A percentile compares a stretch with the other conserved stretches of the same genome.
Conservation (phyloP, 1,140 invertebrate genomes). For the Drosophila novamexicana region DNA sequence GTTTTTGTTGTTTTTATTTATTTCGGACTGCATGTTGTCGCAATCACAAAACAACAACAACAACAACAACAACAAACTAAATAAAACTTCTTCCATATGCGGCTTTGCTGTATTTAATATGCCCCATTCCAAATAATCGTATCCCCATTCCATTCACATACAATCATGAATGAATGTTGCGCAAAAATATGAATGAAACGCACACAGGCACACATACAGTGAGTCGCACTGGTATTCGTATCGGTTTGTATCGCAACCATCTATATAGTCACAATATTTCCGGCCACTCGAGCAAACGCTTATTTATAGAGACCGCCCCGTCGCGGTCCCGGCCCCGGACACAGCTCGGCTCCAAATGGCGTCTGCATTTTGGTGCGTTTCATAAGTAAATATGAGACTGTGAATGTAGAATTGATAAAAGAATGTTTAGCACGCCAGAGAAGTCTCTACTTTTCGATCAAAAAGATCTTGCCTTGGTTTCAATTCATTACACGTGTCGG, state of each 20-base stretch:
- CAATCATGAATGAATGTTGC: constrained; percentile 65
- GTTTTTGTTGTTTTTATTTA: constrained; percentile 8
- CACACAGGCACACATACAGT: constrained; percentile 11
- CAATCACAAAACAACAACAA: constrained; percentile 50
- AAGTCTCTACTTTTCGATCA: too few relatives aligned
- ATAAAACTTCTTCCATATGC: constrained; percentile 45
- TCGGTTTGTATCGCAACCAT: constrained; percentile 25
- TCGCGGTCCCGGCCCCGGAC: background rate
- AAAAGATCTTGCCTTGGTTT: too few relatives aligned
- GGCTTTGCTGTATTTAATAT: constrained; percentile 15
- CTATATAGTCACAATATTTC: constrained; percentile 77
- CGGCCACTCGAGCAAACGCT: constrained; percentile 52
- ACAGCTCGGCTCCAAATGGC: constrained; percentile 21
- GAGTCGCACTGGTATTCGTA: constrained; percentile 9
- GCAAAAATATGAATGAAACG: constrained; percentile 63
- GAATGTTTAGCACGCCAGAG: too few relatives aligned
- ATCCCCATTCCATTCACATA: constrained; percentile 47
- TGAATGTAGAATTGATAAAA: too few relatives aligned
- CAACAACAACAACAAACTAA: constrained; percentile 16
- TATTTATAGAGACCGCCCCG: constrained; percentile 59
- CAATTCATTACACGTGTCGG: too few relatives aligned
- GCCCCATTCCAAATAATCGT: constrained; percentile 13
- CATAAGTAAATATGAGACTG: background rate
- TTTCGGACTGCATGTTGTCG: constrained; percentile 46
- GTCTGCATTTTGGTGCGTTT: constrained; percentile 6